Conservation (phyloP, 2,797 vertebrate genomes). For the Micrastur ruficollis region DNA sequence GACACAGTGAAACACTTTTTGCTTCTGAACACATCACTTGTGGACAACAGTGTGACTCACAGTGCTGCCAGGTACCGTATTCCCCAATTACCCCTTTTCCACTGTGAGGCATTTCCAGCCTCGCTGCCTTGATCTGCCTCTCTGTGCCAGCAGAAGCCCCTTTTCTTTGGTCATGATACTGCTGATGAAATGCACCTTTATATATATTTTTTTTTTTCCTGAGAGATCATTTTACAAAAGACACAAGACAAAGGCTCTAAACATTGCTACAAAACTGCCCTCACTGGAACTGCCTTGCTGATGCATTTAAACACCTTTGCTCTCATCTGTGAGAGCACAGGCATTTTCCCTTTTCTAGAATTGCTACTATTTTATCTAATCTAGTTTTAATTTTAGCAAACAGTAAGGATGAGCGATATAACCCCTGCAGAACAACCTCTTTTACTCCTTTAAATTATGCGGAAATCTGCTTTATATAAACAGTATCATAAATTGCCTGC, state of each 20-base stretch:
- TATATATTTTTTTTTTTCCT: background rate
- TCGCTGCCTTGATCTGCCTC: background rate
- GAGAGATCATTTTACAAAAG: background rate
- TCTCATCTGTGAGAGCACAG: background rate
- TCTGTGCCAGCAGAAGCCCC: background rate
- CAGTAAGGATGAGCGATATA: background rate
- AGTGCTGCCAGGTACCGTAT: constrained; percentile 32
- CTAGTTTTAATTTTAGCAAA: background rate
- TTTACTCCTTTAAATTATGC: background rate
- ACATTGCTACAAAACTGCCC: background rate
- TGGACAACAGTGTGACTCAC: constrained; percentile 83
- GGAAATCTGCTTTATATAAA: background rate
- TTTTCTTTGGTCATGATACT: background rate
- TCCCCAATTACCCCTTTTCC: background rate
- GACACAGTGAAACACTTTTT: constrained; percentile 85
- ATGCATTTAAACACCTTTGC: background rate
- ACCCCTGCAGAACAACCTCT: background rate
- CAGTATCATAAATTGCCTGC: background rate
- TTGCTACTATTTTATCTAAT: background rate
- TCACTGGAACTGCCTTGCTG: background rate
- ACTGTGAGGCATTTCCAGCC: background rate
- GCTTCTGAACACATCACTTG: constrained; percentile 77
- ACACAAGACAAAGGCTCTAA: background rate
- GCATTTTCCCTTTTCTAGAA: background rate
- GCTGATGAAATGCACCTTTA: background rate